A percentile compares a stretch with the other conserved stretches of the same genome.
Conservation (phyloP, 2,113 vertebrate species). For the Crotalus viridis region DNA sequence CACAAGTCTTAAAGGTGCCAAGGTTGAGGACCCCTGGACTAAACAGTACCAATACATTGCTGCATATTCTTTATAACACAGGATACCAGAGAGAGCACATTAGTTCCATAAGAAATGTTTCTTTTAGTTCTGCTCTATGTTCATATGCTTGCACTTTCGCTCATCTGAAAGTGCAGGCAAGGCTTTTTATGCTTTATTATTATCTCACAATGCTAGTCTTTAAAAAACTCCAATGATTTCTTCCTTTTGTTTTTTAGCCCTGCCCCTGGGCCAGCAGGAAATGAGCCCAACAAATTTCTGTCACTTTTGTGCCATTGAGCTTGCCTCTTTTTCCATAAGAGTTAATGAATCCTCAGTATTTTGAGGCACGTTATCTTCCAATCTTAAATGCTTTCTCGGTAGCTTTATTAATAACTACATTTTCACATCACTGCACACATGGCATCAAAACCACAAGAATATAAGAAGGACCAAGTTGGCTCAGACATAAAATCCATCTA, state of each 20-base stretch:
- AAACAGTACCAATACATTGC: accelerated
- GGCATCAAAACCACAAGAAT: not conserved
- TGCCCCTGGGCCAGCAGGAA: not conserved
- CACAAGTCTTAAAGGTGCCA: too few relatives aligned
- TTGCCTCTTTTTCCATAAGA: not conserved
- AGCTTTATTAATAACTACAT: accelerated
- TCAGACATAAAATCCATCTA: too few relatives aligned
- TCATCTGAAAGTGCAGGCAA: not conserved
- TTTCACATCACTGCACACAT: not conserved
- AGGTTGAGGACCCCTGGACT: too few relatives aligned
- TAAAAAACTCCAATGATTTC: not conserved
- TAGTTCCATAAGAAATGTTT: not conserved
- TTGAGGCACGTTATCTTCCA: not conserved
- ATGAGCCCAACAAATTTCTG: not conserved
- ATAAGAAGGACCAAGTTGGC: not conserved
- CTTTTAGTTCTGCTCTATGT: not conserved
- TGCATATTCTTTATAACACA: not conserved
- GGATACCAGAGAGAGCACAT: accelerated
- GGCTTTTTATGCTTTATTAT: not conserved
- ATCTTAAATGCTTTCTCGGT: accelerated
- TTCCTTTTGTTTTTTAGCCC: not conserved
- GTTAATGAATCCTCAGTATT: not conserved
- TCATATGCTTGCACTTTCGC: not conserved
- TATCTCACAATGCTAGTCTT: not conserved
- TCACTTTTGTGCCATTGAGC: not conserved